Base-by-base conservation (phyloP, 2,888 invertebrate species). In the Leucozona laternaria region DNA sequence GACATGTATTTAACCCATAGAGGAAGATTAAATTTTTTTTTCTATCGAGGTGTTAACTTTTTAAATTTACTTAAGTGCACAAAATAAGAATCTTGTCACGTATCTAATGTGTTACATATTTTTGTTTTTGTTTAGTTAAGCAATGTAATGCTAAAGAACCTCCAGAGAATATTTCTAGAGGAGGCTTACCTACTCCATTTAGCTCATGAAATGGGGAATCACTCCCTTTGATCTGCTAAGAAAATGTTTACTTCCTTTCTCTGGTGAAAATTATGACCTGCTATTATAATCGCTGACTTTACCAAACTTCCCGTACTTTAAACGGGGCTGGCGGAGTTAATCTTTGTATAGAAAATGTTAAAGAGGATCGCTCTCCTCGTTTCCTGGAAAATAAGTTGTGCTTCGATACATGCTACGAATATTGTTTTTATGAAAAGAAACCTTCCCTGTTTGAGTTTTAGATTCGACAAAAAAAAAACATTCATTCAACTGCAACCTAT, bases 1-100 rank as follows among this genome's bases (percentile, higher is more conserved):
- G 70, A 60, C 80, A 81, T 76, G 60, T 31, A 70, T 77, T 77
- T 31, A 13, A 17, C 13, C 11, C 34, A 48, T n/a, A 58, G n/a
- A 25, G 22, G 53, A 50, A 34, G 48, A 66, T 45, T 6, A n/a
- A 22, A 48, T 40, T 66, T 50, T 68, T 43, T 17, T 58, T 37
- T 37, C 22, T 25, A 57, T 79, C 20, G 15, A 57, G 72, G 75
- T 40, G 55, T 55, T 66, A 72, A 40, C 37, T 34, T 55, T 40
- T 28, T n/a, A 45, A 75, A 66, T 50, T 79, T 20, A 31, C 28
- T 50, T 75, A 34, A 60, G 66, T 58, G 31, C 22, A 48, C 48
- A 55, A 57, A 62, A 48, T 71, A 25, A 31, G 17, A 28, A 75
- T 17, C 62, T 50, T 34, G 75, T 73, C 62, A 73, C 60, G 53